These are phyloP conservation scores for Leptoteleia sp. DNA, from an alignment of 1,140 invertebrate genomes.

Conservation along the genomic window DNA sequence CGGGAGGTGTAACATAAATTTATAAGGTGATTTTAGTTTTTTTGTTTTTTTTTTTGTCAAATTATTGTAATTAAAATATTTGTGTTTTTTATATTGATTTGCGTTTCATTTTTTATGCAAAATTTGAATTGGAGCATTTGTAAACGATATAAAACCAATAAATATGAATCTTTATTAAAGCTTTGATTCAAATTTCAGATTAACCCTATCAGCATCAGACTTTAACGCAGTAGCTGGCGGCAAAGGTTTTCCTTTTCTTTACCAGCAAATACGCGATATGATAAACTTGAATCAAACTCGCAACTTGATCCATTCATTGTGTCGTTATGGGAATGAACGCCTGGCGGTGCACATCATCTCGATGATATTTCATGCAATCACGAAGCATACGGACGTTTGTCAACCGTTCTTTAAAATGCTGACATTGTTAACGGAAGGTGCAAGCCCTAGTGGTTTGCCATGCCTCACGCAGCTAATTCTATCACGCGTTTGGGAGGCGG, in stretches of 20 bases:
- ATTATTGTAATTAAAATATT: no score
- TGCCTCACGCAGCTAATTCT: slow-evolving; percentile 94
- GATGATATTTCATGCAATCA: slow-evolving; percentile 94
- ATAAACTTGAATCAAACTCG: slow-evolving; percentile 95
- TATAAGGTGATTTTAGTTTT: no score
- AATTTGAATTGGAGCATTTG: no score
- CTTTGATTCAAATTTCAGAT: no score
- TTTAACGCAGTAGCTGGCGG: slow-evolving; percentile 91
- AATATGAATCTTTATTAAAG: no score
- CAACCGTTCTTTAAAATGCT: slow-evolving; percentile 95
- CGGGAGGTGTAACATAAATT: no score
- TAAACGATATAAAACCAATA: no score
- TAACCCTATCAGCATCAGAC: slow-evolving; percentile 90
- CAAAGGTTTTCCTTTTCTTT: slow-evolving; percentile 95
- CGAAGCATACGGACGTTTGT: slow-evolving; percentile 93
- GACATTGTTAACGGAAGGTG: slow-evolving; percentile 88
- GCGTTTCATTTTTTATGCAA: no score
- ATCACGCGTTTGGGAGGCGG: slow-evolving; percentile 93
- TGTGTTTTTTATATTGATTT: no score
- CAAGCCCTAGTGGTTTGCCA: slow-evolving; percentile 89
- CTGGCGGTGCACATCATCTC: slow-evolving; percentile 91
- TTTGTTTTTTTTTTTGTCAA: no score
- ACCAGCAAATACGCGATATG: slow-evolving; percentile 96
- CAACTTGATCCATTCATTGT: slow-evolving; percentile 94
- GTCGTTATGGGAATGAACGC: slow-evolving; percentile 91